Percentiles rank a stretch among this genome's conserved stretches.
Evolutionary conservation across 2,888 invertebrate species (phyloP).

Genomic region (Zelleria hepariella): DNA sequence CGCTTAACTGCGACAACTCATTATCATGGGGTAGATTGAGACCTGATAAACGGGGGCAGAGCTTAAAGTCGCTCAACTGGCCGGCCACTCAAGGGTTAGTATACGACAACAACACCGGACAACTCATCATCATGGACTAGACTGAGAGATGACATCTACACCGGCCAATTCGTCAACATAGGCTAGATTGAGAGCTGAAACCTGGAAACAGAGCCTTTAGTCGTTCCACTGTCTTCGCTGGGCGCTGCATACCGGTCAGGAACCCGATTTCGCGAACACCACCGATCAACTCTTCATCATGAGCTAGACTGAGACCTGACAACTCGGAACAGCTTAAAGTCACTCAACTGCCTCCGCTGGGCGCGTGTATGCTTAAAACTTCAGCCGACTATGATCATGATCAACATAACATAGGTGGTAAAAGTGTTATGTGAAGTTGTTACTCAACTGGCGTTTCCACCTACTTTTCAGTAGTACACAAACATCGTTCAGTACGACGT

Average conservation of each 20-base stretch:
- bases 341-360: conserved; percentile 88
- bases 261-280: conserved; percentile 88
- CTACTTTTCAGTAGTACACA: no score
- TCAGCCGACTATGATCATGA: no score
- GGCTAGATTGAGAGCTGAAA: conserved; percentile 78
- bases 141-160: conserved; percentile 11
- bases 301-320: conserved; percentile 46
- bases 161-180: no score
- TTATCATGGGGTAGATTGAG: conserved; percentile 76
- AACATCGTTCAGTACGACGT: no score
- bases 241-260: conserved; percentile 87
- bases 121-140: conserved; percentile 79
- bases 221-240: conserved; percentile 88
- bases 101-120: conserved; percentile 89
- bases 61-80: conserved; percentile 84
- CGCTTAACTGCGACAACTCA: conserved; percentile 86
- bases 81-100: conserved; percentile 86
- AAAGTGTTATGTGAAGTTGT: no score
- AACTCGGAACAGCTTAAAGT: conserved; percentile 77
- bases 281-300: conserved; percentile 84
- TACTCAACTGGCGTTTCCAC: no score
- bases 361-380: no score
- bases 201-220: conserved; percentile 75
- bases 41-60: conserved; percentile 74
- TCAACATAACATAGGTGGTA: no score